These are phyloP conservation scores for Prochilodus magdalenae DNA, from an alignment of 2,113 vertebrate species.

Conservation along the genomic window DNA sequence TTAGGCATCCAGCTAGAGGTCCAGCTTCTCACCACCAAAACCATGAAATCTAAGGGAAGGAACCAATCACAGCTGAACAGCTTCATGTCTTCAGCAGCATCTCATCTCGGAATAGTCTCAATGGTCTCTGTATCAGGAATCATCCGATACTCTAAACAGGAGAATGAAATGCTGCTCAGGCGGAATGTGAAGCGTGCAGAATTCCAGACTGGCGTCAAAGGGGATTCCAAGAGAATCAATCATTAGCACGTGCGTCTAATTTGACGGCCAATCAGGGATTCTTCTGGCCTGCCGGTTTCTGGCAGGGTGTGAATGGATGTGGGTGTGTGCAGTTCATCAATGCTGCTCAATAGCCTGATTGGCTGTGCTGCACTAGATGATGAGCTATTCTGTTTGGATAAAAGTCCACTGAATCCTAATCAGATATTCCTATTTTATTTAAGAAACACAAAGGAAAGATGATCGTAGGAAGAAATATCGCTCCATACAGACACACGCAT, in stretches of 20 bases:
- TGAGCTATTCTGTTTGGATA: conserved; percentile 58
- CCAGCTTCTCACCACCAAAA: too few species aligned
- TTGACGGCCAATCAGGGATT: conserved; percentile 46
- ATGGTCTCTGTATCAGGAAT: not conserved
- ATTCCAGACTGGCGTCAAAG: conserved; percentile 21
- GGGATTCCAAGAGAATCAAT: conserved; percentile 29
- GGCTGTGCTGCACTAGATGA: conserved; percentile 50
- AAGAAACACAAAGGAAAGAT: conserved; percentile 21
- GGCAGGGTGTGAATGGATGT: conserved; percentile 48
- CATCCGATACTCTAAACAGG: not conserved
- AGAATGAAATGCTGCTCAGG: conserved; percentile 3
- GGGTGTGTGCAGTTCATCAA: conserved; percentile 9
- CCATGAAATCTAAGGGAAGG: too few species aligned
- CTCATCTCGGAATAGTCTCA: too few species aligned
- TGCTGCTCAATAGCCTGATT: conserved; percentile 51
- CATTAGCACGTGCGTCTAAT: conserved; percentile 9
- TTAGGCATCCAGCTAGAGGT: too few species aligned
- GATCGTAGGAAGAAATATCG: not conserved
- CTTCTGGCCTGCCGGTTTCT: conserved; percentile 38
- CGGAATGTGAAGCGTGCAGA: conserved; percentile 13
- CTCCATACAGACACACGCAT: not conserved
- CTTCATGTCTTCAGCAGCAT: too few species aligned
- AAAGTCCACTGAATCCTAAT: conserved; percentile 51
- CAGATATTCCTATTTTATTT: conserved; percentile 42
- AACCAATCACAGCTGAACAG: too few species aligned